Evolutionary conservation across 2,888 invertebrate genomes (phyloP), one percentile per base, ranked within the genome.

Genomic region (Dysmachus trigonus): DNA sequence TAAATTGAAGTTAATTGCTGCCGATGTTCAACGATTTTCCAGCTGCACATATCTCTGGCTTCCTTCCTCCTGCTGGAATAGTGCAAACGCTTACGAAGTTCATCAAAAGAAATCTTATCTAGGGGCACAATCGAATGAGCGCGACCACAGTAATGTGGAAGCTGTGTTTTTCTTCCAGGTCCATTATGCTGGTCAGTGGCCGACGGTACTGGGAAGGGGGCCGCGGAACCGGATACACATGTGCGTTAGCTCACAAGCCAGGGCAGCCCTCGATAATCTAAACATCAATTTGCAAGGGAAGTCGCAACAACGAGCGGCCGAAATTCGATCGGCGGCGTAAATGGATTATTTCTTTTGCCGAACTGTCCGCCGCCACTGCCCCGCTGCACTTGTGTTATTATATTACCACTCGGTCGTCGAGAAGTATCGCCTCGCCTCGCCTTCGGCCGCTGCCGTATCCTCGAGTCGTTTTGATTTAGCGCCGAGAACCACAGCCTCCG

Each of bases 241-340:
- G 83, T 86, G 87, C 82, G 87, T 84, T 47, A 15, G 74, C 85
- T 85, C 86, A 85, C 86, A 86, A 76, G 86, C n/a, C n/a, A n/a
- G n/a, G n/a, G n/a, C n/a, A n/a, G n/a, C 79, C 76, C 85, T 85
- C 84, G 85, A 85, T 87, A 87, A 87, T 86, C 87, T 86, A 87
- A 87, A 87, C 87, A 87, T 87, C 87, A 87, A 87, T 86, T 87
- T 86, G 72, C 83, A 62, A 62, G 81, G 81, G 81, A 33, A 31
- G 62, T 53, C 30, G 74, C 62, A 86, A 85, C 84, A 87, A 87
- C 86, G 73, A 86, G 85, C 86, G 73, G 85, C 82, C 87, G 87
- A 87, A 87, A 87, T 87, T 87, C 85, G 87, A 87, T 87, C 87
- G 85, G 85, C 84, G 86, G 87, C 87, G 87, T 87, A 87, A 87